Percentiles rank a stretch among this genome's conserved stretches.
phyloP scores from a whole-genome alignment of 1,140 invertebrate species.

The Drosophila kikkawai region DNA sequence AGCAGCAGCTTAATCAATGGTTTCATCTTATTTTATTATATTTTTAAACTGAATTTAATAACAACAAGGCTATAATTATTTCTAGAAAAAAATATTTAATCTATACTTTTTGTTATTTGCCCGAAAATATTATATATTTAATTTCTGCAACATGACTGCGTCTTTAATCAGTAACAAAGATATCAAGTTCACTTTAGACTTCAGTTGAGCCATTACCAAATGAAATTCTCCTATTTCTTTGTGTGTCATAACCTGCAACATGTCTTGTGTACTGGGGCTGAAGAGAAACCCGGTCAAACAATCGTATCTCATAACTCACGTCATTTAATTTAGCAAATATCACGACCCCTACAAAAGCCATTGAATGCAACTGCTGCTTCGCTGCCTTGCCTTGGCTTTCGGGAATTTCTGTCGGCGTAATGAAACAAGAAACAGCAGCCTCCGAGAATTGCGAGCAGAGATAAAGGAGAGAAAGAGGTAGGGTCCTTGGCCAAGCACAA shows the following conservation, averaged over 20 bases:
- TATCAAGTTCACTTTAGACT: neutral
- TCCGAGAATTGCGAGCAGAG: conserved; percentile 17
- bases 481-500: conserved; percentile 6
- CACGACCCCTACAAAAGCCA: conserved; percentile 84
- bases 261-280: conserved; percentile 8
- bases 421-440: conserved; percentile 73
- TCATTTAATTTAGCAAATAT: conserved; percentile 85
- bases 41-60: neutral
- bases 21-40: neutral
- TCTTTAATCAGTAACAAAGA: conserved; percentile 1
- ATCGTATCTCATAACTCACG: conserved; percentile 82
- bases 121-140: too few relatives aligned
- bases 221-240: neutral
- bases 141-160: neutral
- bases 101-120: neutral
- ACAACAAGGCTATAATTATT: neutral
- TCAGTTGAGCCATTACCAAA: conserved; percentile 15
- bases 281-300: conserved; percentile 23
- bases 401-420: conserved; percentile 50
- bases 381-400: conserved; percentile 32
- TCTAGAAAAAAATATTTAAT: too few relatives aligned
- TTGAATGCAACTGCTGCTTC: conserved; percentile 80
- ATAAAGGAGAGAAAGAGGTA: conserved; percentile 29
- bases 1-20: conserved; percentile 85
- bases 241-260: conserved; percentile 1